A percentile compares a stretch with the other conserved stretches of the same genome.
These are phyloP conservation scores for Cavia aperea DNA, from an alignment of 2,113 vertebrate species.

Conservation along the genomic window DNA sequence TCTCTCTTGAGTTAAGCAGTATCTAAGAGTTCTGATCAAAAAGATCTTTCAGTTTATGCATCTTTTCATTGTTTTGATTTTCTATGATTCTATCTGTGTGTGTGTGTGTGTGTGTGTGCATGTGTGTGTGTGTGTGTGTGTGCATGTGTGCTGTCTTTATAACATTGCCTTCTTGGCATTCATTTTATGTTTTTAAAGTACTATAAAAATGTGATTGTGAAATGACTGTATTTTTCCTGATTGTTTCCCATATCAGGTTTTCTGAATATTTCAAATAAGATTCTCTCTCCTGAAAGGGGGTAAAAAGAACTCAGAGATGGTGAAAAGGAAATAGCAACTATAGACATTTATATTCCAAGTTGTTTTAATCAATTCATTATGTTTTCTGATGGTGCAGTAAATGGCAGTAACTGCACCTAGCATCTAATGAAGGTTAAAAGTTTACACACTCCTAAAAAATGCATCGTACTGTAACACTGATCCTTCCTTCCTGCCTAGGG, in stretches of 20 bases:
- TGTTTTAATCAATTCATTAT: constrained; percentile 39
- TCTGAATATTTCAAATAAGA: constrained; percentile 33
- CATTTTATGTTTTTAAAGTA: constrained; percentile 40
- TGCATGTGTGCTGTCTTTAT: background rate
- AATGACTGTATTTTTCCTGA: constrained; percentile 30
- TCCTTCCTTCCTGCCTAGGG: constrained; percentile 60
- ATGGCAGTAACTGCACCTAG: constrained; percentile 46
- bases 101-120: background rate
- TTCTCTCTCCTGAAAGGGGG: constrained; percentile 28
- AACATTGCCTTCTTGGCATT: background rate
- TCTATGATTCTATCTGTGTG: background rate
- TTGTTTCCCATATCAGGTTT: constrained; percentile 1
- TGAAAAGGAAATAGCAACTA: constrained; percentile 51
- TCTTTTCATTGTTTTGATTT: background rate
- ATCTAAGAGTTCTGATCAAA: background rate
- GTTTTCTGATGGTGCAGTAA: constrained; percentile 54
- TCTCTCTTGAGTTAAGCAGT: background rate
- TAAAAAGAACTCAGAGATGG: constrained; percentile 50
- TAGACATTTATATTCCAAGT: constrained; percentile 49
- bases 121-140: background rate
- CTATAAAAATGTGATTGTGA: background rate
- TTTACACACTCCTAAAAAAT: constrained; percentile 59
- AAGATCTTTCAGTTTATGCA: background rate
- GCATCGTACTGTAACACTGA: constrained; percentile 60
- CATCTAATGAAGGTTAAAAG: constrained; percentile 10